Evolutionary conservation across 2,888 invertebrate species (phyloP).

Genomic region (Rapana venosa): DNA sequence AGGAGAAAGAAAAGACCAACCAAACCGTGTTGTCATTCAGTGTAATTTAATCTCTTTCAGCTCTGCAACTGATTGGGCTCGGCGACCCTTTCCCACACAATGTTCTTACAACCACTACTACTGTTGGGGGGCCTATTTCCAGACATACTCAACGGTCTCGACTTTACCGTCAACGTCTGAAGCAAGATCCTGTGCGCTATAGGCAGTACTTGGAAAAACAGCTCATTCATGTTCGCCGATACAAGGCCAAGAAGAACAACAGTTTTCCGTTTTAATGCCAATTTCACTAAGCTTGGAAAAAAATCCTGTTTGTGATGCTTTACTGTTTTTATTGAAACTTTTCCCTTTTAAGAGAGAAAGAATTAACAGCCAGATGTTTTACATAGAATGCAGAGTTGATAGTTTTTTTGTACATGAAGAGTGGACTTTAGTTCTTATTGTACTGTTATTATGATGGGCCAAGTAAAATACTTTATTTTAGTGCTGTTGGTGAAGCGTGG

Average conservation of each 20-base stretch:
- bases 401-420: too few relatives aligned
- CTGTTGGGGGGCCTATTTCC: background rate
- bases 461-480: too few relatives aligned
- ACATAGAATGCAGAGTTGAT: too few relatives aligned
- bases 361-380: too few relatives aligned
- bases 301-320: background rate
- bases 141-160: slow-evolving; percentile 14
- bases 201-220: slow-evolving; percentile 24
- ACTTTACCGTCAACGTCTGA: slow-evolving; percentile 13
- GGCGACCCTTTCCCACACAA: background rate
- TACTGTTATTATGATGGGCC: too few relatives aligned
- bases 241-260: too few relatives aligned
- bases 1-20: too few relatives aligned
- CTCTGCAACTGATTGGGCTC: background rate
- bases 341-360: too few relatives aligned
- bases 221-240: background rate
- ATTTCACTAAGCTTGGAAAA: background rate
- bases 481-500: too few relatives aligned
- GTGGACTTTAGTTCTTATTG: too few relatives aligned
- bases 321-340: background rate
- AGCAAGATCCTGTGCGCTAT: slow-evolving; percentile 20
- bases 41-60: slow-evolving; percentile 17
- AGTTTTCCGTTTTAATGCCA: background rate
- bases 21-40: background rate
- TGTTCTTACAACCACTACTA: background rate